Base-by-base conservation (phyloP, 2,797 vertebrate genomes). In the Enteromius viviparus region DNA sequence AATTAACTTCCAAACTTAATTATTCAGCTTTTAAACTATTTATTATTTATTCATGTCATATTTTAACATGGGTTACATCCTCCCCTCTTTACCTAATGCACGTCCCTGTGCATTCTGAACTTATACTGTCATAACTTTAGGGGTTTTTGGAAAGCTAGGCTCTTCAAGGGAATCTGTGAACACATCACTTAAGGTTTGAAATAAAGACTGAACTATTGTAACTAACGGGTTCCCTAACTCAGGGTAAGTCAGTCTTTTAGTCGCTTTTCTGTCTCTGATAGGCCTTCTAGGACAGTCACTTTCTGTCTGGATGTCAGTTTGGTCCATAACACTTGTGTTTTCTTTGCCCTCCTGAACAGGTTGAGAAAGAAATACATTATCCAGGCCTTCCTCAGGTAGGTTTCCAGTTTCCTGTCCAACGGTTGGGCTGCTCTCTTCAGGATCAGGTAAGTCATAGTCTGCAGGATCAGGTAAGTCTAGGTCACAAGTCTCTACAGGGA, bases 61-160 rank as follows among this genome's bases (percentile, higher is more conserved):
- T 55, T 55, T 55, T 49, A 49, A 55, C 19, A n/a, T n/a, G 51
- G 19, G 51, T 55, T 21, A 55, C 51, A 55, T 55, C 7, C 51
- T 55, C 51, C 51, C 51, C n/a, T 60, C 55, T 23, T 60, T 60
- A 60, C 23, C 58, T 60, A 26, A 60, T 60, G 58, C 58, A 60
- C 11, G 23, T 26, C 58, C 58, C n/a, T 14, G 58, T 60, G 58
- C 58, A 60, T 60, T 12, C 3, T 26, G 58, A 60, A 60, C 26
- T n/a, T 60, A 60, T 26, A 60, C 58, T 12, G 58, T 12, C 58
- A 26, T 26, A 26, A 60, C 58, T 60, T 11, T 60, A 26, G n/a
- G 23, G 10, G n/a, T 12, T 26, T 60, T 6, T 60, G 58, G n/a
- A 26, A 12, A 60, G 11, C 58, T 14, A 26, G 23, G 23, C 10